phyloP scores from a whole-genome alignment of 2,113 vertebrate genomes.

The Calypte anna region DNA sequence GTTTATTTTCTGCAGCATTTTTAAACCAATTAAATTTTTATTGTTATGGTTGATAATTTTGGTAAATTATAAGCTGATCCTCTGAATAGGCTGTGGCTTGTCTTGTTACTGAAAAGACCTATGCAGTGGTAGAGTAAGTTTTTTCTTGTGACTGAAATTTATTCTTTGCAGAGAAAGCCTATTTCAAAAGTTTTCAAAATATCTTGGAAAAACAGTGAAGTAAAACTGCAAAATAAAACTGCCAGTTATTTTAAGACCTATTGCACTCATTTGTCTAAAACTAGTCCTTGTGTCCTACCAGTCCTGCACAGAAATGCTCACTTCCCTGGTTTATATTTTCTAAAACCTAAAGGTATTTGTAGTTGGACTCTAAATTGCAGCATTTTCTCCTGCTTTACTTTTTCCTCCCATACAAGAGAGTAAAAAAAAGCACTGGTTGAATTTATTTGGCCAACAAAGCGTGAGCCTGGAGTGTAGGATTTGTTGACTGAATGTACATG shows the following conservation, averaged over 20 bases:
- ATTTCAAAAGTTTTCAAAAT: constrained; percentile 21
- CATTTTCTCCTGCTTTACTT: background rate
- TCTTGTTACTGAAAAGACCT: background rate
- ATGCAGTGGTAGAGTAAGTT: background rate
- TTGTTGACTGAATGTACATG: background rate
- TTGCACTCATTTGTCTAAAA: background rate
- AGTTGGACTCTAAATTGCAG: background rate
- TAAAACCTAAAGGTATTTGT: background rate
- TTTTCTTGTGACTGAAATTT: background rate
- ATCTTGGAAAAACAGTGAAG: background rate
- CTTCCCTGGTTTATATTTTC: background rate
- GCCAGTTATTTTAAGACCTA: constrained; percentile 15
- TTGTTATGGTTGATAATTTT: background rate
- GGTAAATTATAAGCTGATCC: background rate
- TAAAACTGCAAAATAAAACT: background rate
- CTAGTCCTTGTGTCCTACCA: background rate
- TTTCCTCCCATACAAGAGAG: background rate
- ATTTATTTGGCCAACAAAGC: background rate
- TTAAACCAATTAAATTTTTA: background rate
- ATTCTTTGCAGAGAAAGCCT: background rate
- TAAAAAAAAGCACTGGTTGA: background rate
- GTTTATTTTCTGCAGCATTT: background rate
- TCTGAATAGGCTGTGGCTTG: background rate
- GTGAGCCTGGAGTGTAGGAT: background rate
- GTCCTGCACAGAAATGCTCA: background rate